Conservation (phyloP, 2,888 invertebrate species). For the Drosophila rubida region DNA sequence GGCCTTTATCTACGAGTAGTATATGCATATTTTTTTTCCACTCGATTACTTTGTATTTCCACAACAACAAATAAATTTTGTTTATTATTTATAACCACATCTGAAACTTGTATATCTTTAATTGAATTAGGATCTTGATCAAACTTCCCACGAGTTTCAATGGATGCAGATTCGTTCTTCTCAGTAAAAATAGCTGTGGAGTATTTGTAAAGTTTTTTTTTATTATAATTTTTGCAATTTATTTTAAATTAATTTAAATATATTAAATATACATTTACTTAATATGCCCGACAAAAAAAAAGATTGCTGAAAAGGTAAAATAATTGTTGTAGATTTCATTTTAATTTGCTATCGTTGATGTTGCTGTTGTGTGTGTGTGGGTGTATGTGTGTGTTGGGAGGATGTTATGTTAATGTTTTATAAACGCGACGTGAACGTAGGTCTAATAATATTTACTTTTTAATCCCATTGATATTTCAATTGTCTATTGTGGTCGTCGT, state of each 20-base stretch:
- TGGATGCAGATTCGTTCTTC: too few relatives aligned
- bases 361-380: not conserved
- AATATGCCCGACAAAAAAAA: constrained; percentile 57
- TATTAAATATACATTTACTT: constrained; percentile 73
- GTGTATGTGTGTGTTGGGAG: constrained; percentile 5
- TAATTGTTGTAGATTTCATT: constrained; percentile 13
- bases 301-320: constrained; percentile 36
- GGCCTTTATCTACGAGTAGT: not conserved
- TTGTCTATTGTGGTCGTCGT: constrained; percentile 50
- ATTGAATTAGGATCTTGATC: too few relatives aligned
- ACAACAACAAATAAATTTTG: constrained; percentile 17
- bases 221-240: constrained; percentile 35
- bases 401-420: constrained; percentile 2
- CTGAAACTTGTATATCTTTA: too few relatives aligned
- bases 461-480: constrained; percentile 29
- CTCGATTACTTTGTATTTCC: not conserved
- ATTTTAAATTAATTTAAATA: constrained; percentile 64
- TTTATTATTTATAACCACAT: constrained; percentile 25
- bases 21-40: constrained; percentile 9
- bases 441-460: constrained; percentile 18
- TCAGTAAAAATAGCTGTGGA: too few relatives aligned
- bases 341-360: constrained; percentile 17
- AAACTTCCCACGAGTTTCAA: too few relatives aligned
- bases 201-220: constrained; percentile 21
- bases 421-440: constrained; percentile 11